Conservation (phyloP, 92 coral and sea anemone species). For the Bergia sp. region DNA sequence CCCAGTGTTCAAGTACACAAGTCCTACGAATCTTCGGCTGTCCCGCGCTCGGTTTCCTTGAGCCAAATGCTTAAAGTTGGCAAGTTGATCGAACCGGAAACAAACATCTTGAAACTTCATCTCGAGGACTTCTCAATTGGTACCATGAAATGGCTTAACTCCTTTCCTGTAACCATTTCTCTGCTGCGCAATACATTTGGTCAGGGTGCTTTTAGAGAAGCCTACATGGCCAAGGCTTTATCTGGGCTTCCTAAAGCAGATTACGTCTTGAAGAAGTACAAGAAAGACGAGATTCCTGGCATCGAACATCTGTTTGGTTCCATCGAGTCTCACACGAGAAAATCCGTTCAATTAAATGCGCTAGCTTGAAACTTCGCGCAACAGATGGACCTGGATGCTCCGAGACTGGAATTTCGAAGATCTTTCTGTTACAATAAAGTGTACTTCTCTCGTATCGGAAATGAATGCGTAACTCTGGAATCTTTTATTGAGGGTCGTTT, state of each 20-base stretch:
- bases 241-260: background rate
- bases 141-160: background rate
- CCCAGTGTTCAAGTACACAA: no score
- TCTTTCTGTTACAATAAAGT: no score
- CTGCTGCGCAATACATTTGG: slow-evolving; percentile 1
- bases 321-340: background rate
- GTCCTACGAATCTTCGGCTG: background rate
- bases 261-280: background rate
- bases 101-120: background rate
- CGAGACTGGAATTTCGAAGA: no score
- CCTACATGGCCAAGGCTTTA: background rate
- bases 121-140: slow-evolving; percentile 11
- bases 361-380: no score
- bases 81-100: slow-evolving; percentile 22
- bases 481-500: no score
- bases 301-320: background rate
- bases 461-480: no score
- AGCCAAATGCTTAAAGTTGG: slow-evolving; percentile 15
- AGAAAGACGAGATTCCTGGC: background rate
- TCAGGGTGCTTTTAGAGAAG: background rate
- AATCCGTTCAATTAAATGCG: no score
- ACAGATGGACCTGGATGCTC: no score
- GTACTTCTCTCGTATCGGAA: no score
- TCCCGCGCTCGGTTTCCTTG: background rate
- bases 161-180: slow-evolving; percentile 11